These are phyloP conservation scores for Brachylomia viminalis DNA, from an alignment of 2,888 invertebrate genomes.

Conservation along the genomic window DNA sequence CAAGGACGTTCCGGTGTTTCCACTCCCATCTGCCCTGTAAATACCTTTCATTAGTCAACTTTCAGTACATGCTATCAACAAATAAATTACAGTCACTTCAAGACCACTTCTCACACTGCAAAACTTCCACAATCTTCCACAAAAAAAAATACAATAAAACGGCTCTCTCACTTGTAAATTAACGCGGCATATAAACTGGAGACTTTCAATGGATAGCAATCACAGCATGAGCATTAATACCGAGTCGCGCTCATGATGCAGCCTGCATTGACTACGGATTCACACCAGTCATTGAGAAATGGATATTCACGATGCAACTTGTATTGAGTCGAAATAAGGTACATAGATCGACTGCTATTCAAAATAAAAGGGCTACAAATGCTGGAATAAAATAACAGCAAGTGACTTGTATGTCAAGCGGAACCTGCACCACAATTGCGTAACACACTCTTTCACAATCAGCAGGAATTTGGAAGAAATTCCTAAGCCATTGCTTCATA, in stretches of 20 bases:
- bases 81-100: neutral
- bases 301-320: slow-evolving; percentile 10
- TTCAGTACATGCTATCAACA: neutral
- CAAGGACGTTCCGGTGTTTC: too few relatives aligned
- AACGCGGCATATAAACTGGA: neutral
- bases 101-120: neutral
- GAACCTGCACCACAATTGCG: too few relatives aligned
- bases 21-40: too few relatives aligned
- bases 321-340: neutral
- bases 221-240: slow-evolving; percentile 27
- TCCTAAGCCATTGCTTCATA: too few relatives aligned
- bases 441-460: too few relatives aligned
- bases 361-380: neutral
- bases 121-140: neutral
- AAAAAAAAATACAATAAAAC: neutral
- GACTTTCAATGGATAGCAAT: slow-evolving; percentile 35
- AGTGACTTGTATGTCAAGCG: neutral
- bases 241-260: neutral
- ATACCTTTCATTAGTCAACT: too few relatives aligned
- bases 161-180: neutral
- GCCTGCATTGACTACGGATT: slow-evolving; percentile 23
- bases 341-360: neutral
- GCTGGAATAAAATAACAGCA: neutral
- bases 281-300: slow-evolving; percentile 15
- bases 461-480: too few relatives aligned